Evolutionary conservation across 1,140 invertebrate species (phyloP).

Genomic region (Drosophila carrolli): DNA sequence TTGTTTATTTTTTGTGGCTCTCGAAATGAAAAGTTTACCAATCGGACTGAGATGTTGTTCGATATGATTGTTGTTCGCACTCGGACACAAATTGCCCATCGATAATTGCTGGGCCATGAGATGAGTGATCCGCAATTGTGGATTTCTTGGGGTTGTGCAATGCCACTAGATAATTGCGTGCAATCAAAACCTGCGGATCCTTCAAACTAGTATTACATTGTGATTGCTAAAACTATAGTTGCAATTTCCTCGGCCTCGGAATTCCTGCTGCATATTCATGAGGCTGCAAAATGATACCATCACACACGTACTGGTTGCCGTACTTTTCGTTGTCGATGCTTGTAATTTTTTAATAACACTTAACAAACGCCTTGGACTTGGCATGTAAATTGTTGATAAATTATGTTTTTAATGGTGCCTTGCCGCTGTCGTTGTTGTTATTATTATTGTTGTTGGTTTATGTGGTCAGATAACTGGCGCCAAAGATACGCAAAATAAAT

Average conservation of each 20-base stretch:
- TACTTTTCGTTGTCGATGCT: constrained; percentile 26
- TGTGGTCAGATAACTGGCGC: constrained; percentile 48
- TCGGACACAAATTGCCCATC: constrained; percentile 13
- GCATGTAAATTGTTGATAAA: constrained; percentile 77
- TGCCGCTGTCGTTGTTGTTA: constrained; percentile 7
- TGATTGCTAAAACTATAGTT: constrained; percentile 59
- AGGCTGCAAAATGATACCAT: constrained; percentile 31
- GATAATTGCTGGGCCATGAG: constrained; percentile 5
- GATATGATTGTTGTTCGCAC: constrained; percentile 5
- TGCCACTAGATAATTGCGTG: constrained; percentile 7
- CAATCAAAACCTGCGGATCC: constrained; percentile 18
- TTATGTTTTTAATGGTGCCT: constrained; percentile 66
- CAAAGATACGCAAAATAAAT: constrained; percentile 45
- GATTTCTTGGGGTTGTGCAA: constrained; percentile 14
- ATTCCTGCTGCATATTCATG: constrained; percentile 66
- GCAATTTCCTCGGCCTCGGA: constrained; percentile 41
- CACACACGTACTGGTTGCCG: neutral
- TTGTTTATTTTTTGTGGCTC: constrained; percentile 8
- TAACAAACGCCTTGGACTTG: constrained; percentile 79
- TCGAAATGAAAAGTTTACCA: neutral
- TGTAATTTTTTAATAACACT: constrained; percentile 77
- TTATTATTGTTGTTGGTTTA: constrained; percentile 26
- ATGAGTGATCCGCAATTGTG: constrained; percentile 3
- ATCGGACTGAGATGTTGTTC: neutral
- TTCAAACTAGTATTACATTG: constrained; percentile 37